Evolutionary conservation across 2,113 vertebrate genomes (phyloP), one percentile per base, ranked within the genome.

Genomic region (Psammodynastes pulverulentus): DNA sequence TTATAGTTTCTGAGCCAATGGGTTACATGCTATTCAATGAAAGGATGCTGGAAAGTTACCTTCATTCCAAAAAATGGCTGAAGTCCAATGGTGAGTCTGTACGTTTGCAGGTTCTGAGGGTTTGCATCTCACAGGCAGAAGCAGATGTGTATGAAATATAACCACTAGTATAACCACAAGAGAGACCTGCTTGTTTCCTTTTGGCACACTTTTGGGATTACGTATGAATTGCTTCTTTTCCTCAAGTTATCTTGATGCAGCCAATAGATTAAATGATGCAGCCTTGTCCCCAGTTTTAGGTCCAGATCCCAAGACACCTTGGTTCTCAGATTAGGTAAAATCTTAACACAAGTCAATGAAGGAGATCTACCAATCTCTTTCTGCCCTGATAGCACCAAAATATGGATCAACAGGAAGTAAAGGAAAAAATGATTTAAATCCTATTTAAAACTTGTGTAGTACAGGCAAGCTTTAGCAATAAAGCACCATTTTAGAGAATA

Each of bases 11-110:
- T 5, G 98, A 99, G 96, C 98, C 97, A 0, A 98, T 98, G 94
- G 98, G 98, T 86, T 98, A 97, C 92, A 97, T 98, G 98, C 95
- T 98, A 90, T 97, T 98, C 87, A 98, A 96, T 86, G 97, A 98
- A 51, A 96, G 96, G 56, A 98, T 97, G 96, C 86, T 98, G 93
- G 97, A 98, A 92, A 98, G 96, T 93, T 98, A 98, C 95, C 96
- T 98, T 62, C 95, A 97, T 34, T 97, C 98, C 90, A 98, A 97
- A 95, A 98, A 98, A 84, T 98, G 98, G 97, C 95, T 98, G 89
- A 98, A 98, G 94, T 96, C 97, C 67, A 97, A 97, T 29, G 97
- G 98, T 98, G 91, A 94, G 96, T 95, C 84, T 90, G 12, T 29
- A 52, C 17, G 23, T 91, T 90, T 24, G 0, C 6, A 87, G 48